These are phyloP conservation scores for Siniperca scherzeri DNA, from an alignment of 2,797 vertebrate genomes.

Conservation along the genomic window DNA sequence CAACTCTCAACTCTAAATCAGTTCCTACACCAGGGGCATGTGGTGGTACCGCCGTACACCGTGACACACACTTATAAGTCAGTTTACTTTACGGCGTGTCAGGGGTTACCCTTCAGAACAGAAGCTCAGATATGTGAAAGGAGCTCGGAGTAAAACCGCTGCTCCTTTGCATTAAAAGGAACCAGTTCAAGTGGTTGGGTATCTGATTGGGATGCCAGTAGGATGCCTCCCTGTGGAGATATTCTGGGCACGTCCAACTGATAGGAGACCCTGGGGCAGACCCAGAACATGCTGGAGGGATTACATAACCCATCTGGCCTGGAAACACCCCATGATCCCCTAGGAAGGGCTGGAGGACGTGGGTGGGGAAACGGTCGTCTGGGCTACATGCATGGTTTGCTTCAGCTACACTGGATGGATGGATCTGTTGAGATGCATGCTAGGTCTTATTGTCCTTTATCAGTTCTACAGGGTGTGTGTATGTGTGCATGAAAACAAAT, in stretches of 20 bases:
- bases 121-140: neutral
- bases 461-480: slow-evolving; percentile 2
- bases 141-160: neutral
- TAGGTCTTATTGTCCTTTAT: neutral
- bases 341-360: slow-evolving; percentile 20
- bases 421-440: slow-evolving; percentile 4
- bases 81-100: neutral
- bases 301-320: slow-evolving; percentile 55
- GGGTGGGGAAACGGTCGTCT: slow-evolving; percentile 21
- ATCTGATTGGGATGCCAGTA: slow-evolving; percentile 21
- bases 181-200: neutral
- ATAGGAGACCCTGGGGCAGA: slow-evolving; percentile 40
- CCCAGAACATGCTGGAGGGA: slow-evolving; percentile 43
- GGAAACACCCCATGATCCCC: slow-evolving; percentile 35
- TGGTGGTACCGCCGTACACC: neutral
- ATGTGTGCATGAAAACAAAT: neutral
- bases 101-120: neutral
- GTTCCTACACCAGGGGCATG: neutral
- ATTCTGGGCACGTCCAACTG: slow-evolving; percentile 51
- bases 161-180: slow-evolving; percentile 34
- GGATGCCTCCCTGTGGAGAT: slow-evolving; percentile 1
- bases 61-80: neutral
- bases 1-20: neutral
- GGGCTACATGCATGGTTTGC: slow-evolving; percentile 17
- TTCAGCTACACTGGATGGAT: slow-evolving; percentile 5